Evolutionary conservation across 2,113 vertebrate species (phyloP), one percentile per base, ranked within the genome.

Genomic region (Tragelaphus imberbis): DNA sequence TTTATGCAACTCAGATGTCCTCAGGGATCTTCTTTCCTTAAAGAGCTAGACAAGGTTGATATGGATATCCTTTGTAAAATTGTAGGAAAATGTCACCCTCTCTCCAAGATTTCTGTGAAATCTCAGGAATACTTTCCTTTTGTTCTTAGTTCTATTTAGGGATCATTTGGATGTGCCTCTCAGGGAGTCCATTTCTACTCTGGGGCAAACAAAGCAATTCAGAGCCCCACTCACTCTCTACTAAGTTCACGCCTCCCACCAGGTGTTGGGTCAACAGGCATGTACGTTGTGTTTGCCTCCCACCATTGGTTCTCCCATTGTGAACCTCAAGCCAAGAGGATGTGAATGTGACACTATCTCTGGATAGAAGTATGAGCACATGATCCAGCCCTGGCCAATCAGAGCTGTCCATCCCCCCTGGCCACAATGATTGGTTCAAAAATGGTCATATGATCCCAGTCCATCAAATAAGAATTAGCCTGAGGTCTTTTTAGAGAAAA

Each of bases 261-360:
- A 56, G 40, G 6, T 53, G 11, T n/a, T 49, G 47, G 28, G 12
- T 7, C 9, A 55, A 12, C 6, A 30, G 5, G n/a, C 56, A 7
- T 8, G 2, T 16, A 14, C 33, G 7, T 21, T 51, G 17, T 28
- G 17, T 89, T 77, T 55, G 28, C 40, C 44, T 12, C 55, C 59
- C 27, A 68, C 14, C 86, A 44, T 1, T 6, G 27, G 58, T 56
- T 80, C 44, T 61, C 51, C 36, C 53, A 11, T 9, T 9, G 33
- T 47, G 27, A 68, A 51, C 5, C 23, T 91, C 68, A 95, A 7
- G 27, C 47, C 36, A 91, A 77, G 14, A 19, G 15, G 40, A 36
- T 9, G 8, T 17, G 1, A 1, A 14, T 3, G 10, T 28, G 28
- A 86, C 1, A 0, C 13, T 44, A 13, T 40, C 14, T 23, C 84